Evolutionary conservation across 2,888 invertebrate genomes (phyloP).

Genomic region (Aleiodes leptofemur): DNA sequence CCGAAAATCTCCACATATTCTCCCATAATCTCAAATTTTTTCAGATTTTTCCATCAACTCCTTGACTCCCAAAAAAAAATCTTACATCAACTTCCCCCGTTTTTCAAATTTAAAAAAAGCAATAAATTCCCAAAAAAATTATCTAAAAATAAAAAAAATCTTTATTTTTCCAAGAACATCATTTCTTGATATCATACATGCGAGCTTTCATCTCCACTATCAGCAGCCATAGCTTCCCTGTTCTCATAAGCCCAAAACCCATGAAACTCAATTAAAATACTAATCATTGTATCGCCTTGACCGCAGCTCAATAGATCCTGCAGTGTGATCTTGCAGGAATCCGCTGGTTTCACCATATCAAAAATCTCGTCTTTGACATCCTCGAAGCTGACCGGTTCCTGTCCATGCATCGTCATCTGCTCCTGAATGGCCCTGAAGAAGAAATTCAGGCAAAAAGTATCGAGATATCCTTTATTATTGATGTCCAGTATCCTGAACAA

Average conservation of each 20-base stretch:
- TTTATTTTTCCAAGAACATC: conserved; percentile 1
- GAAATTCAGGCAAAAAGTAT: conserved; percentile 93
- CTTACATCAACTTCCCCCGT: too few species aligned
- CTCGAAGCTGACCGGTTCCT: conserved; percentile 93
- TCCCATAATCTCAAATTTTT: too few species aligned
- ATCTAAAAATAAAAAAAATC: conserved; percentile 24
- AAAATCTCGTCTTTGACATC: conserved; percentile 98
- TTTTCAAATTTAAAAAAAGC: too few species aligned
- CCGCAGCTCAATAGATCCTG: conserved; percentile 91
- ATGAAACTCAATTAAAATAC: conserved; percentile 95
- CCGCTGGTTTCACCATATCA: conserved; percentile 95
- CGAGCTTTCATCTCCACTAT: conserved; percentile 76
- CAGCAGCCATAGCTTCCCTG: conserved; percentile 86
- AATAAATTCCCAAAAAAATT: not conserved
- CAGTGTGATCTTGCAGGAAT: conserved; percentile 89
- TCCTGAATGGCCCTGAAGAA: conserved; percentile 96
- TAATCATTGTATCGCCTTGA: conserved; percentile 95
- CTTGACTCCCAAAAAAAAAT: too few species aligned
- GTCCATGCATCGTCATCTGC: conserved; percentile 90
- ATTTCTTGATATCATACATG: conserved; percentile 63
- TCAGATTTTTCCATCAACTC: too few species aligned
- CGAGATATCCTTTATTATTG: conserved; percentile 90
- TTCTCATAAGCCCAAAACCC: conserved; percentile 98
- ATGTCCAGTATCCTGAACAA: conserved; percentile 94
- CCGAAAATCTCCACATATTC: too few species aligned